Evolutionary conservation across 2,888 invertebrate genomes (phyloP), one percentile per base, ranked within the genome.

Genomic region (Epirrita christyi): DNA sequence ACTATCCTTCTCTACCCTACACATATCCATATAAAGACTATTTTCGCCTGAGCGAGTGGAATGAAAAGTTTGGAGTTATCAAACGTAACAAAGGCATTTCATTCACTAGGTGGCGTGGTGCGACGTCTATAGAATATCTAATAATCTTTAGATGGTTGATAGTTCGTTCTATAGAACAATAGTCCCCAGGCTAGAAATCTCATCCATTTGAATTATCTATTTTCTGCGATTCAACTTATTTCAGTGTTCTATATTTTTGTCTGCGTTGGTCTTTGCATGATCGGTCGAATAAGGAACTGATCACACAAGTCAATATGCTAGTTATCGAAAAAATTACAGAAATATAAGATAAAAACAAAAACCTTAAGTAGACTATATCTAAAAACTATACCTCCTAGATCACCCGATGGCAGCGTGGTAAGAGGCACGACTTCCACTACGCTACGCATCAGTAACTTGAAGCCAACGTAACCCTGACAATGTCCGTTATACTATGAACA

Each of bases 21-120:
- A 6, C 1, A 6, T 6, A 15, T 9, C 1, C 10, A 7, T 43
- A 61, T 55, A 64, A 65, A 69, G 67, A 15, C 58, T 42, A 67
- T 49, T 67, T 67, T 78, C 7, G 62, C 32, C 61, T 71, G 71
- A 53, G 45, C 48, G 7, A 32, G 43, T 9, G 27, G 2, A 36
- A 40, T 63, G 59, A 58, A 61, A 66, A 68, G 59, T 66, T 73
- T 65, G 62, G 64, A 64, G 70, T 72, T 72, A 72, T 60, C 66
- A 66, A 72, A 70, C 72, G 72, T 70, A 73, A 67, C 69, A 70
- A 68, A 73, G 66, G 66, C 72, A 68, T 75, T 76, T 76, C 78
- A 78, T 83, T 81, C 77, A 77, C 72, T 42, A 36, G 71, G 70
- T 76, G 76, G 74, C 71, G 73, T 69, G 64, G 61, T 51, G 53